phyloP scores from a whole-genome alignment of 2,888 invertebrate genomes.

The Criorhina ranunculi region DNA sequence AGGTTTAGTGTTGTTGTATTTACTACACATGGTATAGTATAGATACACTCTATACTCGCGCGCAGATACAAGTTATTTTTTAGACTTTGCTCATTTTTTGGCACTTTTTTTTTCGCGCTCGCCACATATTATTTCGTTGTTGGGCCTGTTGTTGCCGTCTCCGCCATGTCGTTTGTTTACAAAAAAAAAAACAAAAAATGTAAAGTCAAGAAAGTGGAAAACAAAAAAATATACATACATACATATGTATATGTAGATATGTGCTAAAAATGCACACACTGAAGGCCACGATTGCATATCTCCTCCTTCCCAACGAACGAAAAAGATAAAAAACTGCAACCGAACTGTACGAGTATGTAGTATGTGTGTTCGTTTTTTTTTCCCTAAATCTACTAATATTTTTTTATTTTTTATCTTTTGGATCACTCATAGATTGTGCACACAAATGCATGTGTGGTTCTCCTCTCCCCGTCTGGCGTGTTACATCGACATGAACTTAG shows the following conservation, averaged over 20 bases:
- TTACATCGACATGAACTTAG: slow-evolving; percentile 38
- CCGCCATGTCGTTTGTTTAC: slow-evolving; percentile 74
- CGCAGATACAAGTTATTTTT: slow-evolving; percentile 76
- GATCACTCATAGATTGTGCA: slow-evolving; percentile 53
- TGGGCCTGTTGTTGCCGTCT: slow-evolving; percentile 45
- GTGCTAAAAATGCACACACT: slow-evolving; percentile 69
- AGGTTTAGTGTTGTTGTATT: slow-evolving; percentile 75
- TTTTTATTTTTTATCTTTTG: slow-evolving; percentile 30
- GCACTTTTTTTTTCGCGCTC: slow-evolving; percentile 67
- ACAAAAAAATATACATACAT: slow-evolving; percentile 41
- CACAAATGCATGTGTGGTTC: slow-evolving; percentile 37
- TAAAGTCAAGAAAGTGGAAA: slow-evolving; percentile 61
- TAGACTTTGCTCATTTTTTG: slow-evolving; percentile 76
- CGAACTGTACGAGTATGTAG: slow-evolving; percentile 23
- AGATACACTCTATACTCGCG: slow-evolving; percentile 71
- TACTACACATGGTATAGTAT: slow-evolving; percentile 67
- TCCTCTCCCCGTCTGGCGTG: slow-evolving; percentile 11
- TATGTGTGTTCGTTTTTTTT: slow-evolving; percentile 48
- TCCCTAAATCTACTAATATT: slow-evolving; percentile 64
- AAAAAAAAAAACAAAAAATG: slow-evolving; percentile 54
- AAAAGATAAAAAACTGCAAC: slow-evolving; percentile 67
- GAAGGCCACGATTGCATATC: slow-evolving; percentile 70
- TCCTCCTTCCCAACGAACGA: slow-evolving; percentile 41
- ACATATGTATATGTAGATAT: slow-evolving; percentile 37
- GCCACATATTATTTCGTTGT: slow-evolving; percentile 64